These are phyloP conservation scores for Pseudochromis fuscus DNA, from an alignment of 2,797 vertebrate genomes.

Conservation along the genomic window DNA sequence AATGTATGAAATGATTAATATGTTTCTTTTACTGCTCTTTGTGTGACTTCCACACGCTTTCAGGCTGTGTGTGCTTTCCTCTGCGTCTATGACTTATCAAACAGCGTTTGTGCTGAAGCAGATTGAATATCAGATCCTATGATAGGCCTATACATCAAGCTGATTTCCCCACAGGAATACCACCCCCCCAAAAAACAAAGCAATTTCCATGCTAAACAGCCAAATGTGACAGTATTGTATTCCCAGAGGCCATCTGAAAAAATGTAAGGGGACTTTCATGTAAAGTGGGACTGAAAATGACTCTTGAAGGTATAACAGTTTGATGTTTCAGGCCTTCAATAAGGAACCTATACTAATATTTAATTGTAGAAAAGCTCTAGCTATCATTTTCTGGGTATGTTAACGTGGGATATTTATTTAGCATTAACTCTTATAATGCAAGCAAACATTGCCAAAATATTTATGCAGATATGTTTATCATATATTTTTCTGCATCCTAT, in stretches of 20 bases:
- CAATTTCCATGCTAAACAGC: not conserved
- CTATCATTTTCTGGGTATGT: not conserved
- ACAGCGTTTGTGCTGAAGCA: not conserved
- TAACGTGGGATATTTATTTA: not conserved
- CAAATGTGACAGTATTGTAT: not conserved
- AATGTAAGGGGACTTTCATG: too few species aligned
- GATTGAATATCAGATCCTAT: conserved; percentile 2
- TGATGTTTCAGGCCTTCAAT: not conserved
- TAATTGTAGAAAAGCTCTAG: not conserved
- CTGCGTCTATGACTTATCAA: not conserved
- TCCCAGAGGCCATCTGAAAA: not conserved
- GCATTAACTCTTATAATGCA: not conserved
- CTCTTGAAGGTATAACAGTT: not conserved
- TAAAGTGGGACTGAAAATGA: not conserved
- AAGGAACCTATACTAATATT: not conserved
- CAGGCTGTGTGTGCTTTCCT: not conserved
- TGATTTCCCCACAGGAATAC: not conserved
- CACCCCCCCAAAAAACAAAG: not conserved
- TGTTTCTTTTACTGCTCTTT: not conserved
- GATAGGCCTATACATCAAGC: conserved; percentile 7
- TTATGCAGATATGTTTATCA: not conserved
- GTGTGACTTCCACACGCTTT: not conserved
- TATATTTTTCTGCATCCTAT: not conserved
- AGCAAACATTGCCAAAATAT: not conserved
- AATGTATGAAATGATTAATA: conserved; percentile 10